Conservation (phyloP, 2,888 invertebrate genomes). For the Brachynemurus nebulosus region DNA sequence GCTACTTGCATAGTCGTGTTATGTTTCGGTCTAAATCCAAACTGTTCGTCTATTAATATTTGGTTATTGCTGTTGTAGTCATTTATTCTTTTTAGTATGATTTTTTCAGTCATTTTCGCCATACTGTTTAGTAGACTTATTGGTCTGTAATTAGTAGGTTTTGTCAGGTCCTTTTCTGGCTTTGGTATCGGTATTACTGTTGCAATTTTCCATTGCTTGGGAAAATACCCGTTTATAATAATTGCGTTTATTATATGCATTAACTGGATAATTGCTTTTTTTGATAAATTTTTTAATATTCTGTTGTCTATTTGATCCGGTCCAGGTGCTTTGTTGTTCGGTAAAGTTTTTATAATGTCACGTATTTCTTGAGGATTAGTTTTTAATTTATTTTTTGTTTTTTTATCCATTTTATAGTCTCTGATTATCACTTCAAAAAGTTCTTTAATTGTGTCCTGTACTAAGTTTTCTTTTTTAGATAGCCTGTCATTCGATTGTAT, state of each 20-base stretch:
- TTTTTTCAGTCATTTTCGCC: background rate
- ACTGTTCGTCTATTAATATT: background rate
- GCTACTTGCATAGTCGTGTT: background rate
- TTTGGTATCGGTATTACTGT: background rate
- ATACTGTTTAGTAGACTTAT: background rate
- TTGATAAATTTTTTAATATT: background rate
- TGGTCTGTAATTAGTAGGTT: background rate
- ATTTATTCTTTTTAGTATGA: background rate
- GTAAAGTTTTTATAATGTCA: background rate
- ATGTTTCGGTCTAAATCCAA: background rate
- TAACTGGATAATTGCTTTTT: background rate
- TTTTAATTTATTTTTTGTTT: too few relatives aligned
- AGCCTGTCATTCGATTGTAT: too few relatives aligned
- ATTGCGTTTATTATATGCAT: background rate
- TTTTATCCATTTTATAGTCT: too few relatives aligned
- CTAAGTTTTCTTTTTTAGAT: too few relatives aligned
- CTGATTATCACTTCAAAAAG: too few relatives aligned
- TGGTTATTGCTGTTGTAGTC: background rate
- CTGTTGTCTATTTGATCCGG: background rate
- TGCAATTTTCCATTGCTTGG: background rate
- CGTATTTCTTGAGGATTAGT: too few relatives aligned
- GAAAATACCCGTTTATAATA: background rate
- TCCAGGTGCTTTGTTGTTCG: background rate
- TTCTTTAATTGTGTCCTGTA: too few relatives aligned
- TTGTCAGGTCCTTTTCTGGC: background rate